Base-by-base conservation (phyloP, 2,888 invertebrate species). In the Rhagium mordax region DNA sequence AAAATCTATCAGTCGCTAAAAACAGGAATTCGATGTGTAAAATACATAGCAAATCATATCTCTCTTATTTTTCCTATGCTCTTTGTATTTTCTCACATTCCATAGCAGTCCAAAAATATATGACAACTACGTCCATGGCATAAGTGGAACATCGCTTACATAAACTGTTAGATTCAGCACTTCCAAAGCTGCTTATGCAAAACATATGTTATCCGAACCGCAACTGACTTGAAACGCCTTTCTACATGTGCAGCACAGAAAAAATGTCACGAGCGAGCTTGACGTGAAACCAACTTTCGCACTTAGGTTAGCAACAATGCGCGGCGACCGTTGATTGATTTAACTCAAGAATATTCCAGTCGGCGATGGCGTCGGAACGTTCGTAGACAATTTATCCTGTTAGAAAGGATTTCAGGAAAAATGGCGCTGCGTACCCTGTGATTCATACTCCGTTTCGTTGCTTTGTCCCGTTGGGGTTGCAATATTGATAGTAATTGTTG, bases 141-240 rank as follows among this genome's bases (percentile, higher is more conserved):
- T 27, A 27, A 2, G 33, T 18, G 10, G 18, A 18, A 29, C 20
- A 18, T 5, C 10, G 33, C 18, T 60, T 60, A 41, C 41, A 24
- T 41, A 24, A 53, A 20, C 5, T 53, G 49, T 53, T 33, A 20
- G 24, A 65, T 65, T 65, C 65, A 65, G 65, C 51, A 51, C 51
- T 41, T 20, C 24, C 20, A 49, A 27, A 51, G 53, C 15, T 24
- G 13, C 61, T 49, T 51, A 65, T 29, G 65, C 15, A 65, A 65
- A 65, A 53, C 53, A 65, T 24, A 51, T 21, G 51, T 53, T 49
- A 27, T 48, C n/a, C 21, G 27, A 64, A 49, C 48, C 16, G n/a
- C 24, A 24, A 15, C 27, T 18, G 53, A 41, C 41, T 15, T 20
- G 18, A 61, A 60, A 60, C 41, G 7, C n/a, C 41, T 47, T 16